phyloP scores from a whole-genome alignment of 2,113 vertebrate species.

The Xiphias gladius region DNA sequence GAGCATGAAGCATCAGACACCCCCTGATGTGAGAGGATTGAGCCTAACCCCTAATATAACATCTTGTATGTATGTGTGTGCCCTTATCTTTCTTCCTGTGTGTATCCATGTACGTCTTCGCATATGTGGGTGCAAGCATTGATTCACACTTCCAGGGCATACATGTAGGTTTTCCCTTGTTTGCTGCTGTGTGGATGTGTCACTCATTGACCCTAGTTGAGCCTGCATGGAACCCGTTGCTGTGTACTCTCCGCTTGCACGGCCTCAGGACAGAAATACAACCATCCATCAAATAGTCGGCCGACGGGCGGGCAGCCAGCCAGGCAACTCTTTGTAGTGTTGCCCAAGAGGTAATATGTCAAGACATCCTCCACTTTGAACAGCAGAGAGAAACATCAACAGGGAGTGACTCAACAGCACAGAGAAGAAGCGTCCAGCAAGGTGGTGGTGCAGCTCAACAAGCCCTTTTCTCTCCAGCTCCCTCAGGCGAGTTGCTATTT shows the following conservation, averaged over 20 bases:
- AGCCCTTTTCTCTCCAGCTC: slow-evolving; percentile 60
- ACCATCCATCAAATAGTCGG: slow-evolving; percentile 63
- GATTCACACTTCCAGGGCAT: slow-evolving; percentile 14
- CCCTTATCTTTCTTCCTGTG: neutral
- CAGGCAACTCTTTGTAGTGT: slow-evolving; percentile 65
- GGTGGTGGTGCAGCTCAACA: slow-evolving; percentile 42
- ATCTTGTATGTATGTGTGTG: neutral
- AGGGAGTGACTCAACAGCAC: slow-evolving; percentile 67
- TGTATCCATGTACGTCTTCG: neutral
- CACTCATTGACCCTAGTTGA: slow-evolving; percentile 9
- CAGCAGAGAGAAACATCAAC: slow-evolving; percentile 61
- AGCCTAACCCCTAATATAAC: neutral
- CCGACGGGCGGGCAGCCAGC: slow-evolving; percentile 22
- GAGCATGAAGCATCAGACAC: neutral
- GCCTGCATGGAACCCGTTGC: neutral
- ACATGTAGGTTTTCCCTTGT: slow-evolving; percentile 23
- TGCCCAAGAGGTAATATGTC: slow-evolving; percentile 70
- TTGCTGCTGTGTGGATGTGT: slow-evolving; percentile 16
- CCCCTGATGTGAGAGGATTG: neutral
- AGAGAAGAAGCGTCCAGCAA: slow-evolving; percentile 58
- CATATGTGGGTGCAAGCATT: slow-evolving; percentile 17
- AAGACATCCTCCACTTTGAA: slow-evolving; percentile 66
- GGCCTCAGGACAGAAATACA: slow-evolving; percentile 43
- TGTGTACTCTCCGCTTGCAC: neutral
- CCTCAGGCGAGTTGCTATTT: slow-evolving; percentile 79